Evolutionary conservation across 2,888 invertebrate genomes (phyloP), one percentile per base, ranked within the genome.

Genomic region (Chelonus formosanus): DNA sequence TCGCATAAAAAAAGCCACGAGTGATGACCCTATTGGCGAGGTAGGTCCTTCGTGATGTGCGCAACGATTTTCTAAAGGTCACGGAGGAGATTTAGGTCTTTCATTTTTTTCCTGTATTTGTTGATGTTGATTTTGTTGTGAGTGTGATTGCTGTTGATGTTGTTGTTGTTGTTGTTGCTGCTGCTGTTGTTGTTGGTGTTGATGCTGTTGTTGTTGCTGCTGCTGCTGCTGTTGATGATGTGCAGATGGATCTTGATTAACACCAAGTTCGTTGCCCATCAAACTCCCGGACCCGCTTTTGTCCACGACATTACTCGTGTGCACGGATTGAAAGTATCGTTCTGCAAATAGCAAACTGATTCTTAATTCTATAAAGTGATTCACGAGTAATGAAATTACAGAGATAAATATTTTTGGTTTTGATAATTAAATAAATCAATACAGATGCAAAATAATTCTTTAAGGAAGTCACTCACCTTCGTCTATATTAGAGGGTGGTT

Each of bases 301-400:
- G 73, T 87, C 87, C 76, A 87, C 82, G 68, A 85, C 85, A 74
- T 85, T 86, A 80, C 83, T 86, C 80, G 85, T 84, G 80, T 88
- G 87, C 71, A 87, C 87, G 68, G 87, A 85, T 78, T 86, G 87
- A 80, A 87, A 88, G 80, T 87, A 88, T 75, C 88, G 85, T 79
- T 87, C 87, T 87, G 84, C 67, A 79, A 80, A 64, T 73, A 70
- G 70, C 56, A 73, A 67, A 72, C 66, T 71, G 67, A 65, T 72
- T 69, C 69, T 71, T 73, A 66, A 70, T 70, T 72, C 68, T 67
- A 71, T 67, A 66, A 65, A 66, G 59, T 67, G 67, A 65, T 71
- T 67, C 66, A 67, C 59, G 44, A 43, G 44, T 63, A 65, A 61
- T 45, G 3, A 8, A 47, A 34, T 5, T 3, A 53, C 2, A 20